Conservation (phyloP, 2,888 invertebrate genomes). For the Argyresthia albistria region DNA sequence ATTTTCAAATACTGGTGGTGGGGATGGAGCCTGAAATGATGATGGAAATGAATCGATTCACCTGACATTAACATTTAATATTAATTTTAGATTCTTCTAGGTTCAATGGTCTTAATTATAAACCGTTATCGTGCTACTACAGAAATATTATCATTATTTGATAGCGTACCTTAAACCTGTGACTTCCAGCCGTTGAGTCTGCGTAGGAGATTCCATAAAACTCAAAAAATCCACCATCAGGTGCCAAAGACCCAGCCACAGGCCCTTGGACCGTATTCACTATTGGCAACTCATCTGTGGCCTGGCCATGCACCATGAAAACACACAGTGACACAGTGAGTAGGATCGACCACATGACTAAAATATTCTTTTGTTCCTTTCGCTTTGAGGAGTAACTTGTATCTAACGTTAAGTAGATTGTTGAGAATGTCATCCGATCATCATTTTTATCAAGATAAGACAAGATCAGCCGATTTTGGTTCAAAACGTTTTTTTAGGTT, state of each 20-base stretch:
- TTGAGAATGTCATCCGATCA: background rate
- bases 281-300: slow-evolving; percentile 14
- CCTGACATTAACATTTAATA: too few species aligned
- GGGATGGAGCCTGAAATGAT: slow-evolving; percentile 42
- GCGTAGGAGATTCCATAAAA: slow-evolving; percentile 58
- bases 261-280: slow-evolving; percentile 39
- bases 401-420: background rate
- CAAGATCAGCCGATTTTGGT: background rate
- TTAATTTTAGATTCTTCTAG: too few species aligned
- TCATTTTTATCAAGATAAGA: background rate
- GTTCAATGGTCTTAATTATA: too few species aligned
- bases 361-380: background rate
- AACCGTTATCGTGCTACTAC: too few species aligned
- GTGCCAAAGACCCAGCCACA: slow-evolving; percentile 31
- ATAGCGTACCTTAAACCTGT: slow-evolving; percentile 46
- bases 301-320: background rate
- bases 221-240: slow-evolving; percentile 30
- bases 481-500: too few species aligned
- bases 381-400: background rate
- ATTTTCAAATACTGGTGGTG: slow-evolving; percentile 37
- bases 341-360: background rate
- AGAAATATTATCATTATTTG: too few species aligned
- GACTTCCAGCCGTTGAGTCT: slow-evolving; percentile 43
- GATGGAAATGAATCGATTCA: too few species aligned
- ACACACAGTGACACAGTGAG: background rate